Conservation (phyloP, 2,797 vertebrate genomes). For the Aulostomus chinensis region DNA sequence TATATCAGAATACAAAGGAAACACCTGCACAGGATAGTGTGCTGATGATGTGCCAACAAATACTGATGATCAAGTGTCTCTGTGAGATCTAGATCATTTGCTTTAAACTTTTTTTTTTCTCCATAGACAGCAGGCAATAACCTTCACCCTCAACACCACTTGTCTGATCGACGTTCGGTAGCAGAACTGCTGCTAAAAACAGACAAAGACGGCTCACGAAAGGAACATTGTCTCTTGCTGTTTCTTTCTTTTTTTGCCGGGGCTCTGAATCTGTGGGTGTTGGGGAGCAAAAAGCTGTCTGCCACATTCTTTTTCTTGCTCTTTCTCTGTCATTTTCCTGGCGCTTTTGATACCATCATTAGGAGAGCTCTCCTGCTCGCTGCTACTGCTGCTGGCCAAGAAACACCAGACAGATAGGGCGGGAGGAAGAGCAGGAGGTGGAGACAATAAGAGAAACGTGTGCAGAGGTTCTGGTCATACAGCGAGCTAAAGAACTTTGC, state of each 20-base stretch:
- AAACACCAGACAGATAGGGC: constrained; percentile 39
- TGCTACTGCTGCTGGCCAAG: constrained; percentile 63
- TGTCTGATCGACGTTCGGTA: constrained; percentile 52
- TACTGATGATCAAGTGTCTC: neutral
- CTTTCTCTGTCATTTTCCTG: constrained; percentile 67
- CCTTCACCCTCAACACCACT: constrained; percentile 54
- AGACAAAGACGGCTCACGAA: constrained; percentile 60
- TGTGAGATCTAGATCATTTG: too few species aligned
- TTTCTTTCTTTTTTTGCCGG: constrained; percentile 30
- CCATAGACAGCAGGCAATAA: constrained; percentile 32
- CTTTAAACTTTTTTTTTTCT: neutral
- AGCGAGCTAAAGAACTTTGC: too few species aligned
- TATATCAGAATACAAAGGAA: constrained; percentile 30
- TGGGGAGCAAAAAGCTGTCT: constrained; percentile 68
- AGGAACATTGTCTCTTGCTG: constrained; percentile 54
- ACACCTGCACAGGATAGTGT: constrained; percentile 42
- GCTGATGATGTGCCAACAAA: too few species aligned
- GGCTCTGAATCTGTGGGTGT: constrained; percentile 68
- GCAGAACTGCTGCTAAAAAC: constrained; percentile 68
- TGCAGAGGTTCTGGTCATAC: too few species aligned
- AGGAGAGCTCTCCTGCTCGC: constrained; percentile 65
- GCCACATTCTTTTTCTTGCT: constrained; percentile 59
- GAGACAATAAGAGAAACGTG: constrained; percentile 41
- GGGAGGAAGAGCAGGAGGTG: constrained; percentile 22
- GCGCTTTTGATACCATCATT: constrained; percentile 75